Evolutionary conservation across 92 coral and sea anemone species (phyloP).

Genomic region (Bergia sp.): DNA sequence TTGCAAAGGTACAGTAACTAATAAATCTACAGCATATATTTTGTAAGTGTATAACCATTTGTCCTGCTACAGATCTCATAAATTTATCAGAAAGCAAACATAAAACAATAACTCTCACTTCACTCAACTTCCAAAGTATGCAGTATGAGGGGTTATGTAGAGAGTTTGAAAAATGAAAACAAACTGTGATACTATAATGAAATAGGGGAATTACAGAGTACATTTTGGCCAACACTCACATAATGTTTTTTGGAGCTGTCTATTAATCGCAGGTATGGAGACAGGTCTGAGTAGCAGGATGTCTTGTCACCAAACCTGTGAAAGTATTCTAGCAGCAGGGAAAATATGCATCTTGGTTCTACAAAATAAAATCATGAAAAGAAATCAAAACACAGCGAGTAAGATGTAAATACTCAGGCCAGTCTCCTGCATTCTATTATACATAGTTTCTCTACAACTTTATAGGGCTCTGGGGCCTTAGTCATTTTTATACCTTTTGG

Average conservation of each 20-base stretch:
- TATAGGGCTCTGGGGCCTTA: no score
- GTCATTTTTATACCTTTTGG: no score
- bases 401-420: neutral
- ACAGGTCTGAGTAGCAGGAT: conserved; percentile 79
- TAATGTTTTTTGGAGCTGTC: conserved; percentile 11
- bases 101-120: no score
- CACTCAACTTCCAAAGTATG: no score
- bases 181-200: neutral
- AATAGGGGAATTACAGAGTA: neutral
- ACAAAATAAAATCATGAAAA: conserved; percentile 13
- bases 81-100: no score
- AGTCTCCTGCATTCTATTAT: neutral
- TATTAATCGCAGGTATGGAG: conserved; percentile 68
- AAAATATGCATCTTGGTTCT: conserved; percentile 62
- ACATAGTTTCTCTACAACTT: neutral
- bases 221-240: neutral
- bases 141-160: no score
- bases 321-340: conserved; percentile 81
- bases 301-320: conserved; percentile 89
- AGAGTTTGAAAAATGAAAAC: no score
- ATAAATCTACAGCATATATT: neutral
- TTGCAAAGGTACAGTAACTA: no score
- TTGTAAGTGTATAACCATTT: neutral
- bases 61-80: neutral
- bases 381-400: neutral